Conservation (phyloP, 2,888 invertebrate genomes). For the Apotomis capreana region DNA sequence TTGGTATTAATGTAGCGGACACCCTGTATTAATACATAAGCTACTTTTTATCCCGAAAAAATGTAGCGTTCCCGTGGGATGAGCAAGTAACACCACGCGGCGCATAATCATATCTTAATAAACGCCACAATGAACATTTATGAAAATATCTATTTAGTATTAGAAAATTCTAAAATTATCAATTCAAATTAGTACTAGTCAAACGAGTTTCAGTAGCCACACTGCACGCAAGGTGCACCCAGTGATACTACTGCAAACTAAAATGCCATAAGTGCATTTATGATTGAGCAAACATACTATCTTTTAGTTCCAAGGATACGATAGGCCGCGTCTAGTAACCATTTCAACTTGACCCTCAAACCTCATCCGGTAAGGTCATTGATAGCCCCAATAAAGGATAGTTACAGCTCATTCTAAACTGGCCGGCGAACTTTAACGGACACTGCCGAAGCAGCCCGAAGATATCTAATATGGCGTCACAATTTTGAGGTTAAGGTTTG, state of each 20-base stretch:
- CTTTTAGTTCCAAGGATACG: slow-evolving; percentile 48
- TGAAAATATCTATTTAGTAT: slow-evolving; percentile 14
- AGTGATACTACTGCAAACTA: slow-evolving; percentile 3
- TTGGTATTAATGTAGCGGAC: too few relatives aligned
- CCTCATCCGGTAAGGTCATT: slow-evolving; percentile 45
- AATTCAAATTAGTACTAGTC: slow-evolving; percentile 34
- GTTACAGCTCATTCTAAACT: slow-evolving; percentile 54
- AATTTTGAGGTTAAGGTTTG: slow-evolving; percentile 84
- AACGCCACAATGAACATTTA: background rate
- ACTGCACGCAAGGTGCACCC: slow-evolving; percentile 63
- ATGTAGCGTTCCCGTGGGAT: too few relatives aligned
- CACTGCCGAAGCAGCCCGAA: slow-evolving; percentile 63
- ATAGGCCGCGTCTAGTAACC: slow-evolving; percentile 63
- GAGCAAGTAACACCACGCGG: too few relatives aligned
- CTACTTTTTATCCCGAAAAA: too few relatives aligned
- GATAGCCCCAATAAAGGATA: slow-evolving; percentile 45
- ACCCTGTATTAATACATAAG: too few relatives aligned
- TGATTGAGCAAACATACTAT: background rate
- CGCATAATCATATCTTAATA: background rate
- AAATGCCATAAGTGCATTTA: background rate
- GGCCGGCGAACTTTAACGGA: slow-evolving; percentile 53
- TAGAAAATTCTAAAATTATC: slow-evolving; percentile 36
- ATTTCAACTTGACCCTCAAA: slow-evolving; percentile 55
- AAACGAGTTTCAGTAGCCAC: slow-evolving; percentile 43
- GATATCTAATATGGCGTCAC: slow-evolving; percentile 75